Conservation (phyloP, 2,113 vertebrate genomes). For the Tenebrosternarchus preto region DNA sequence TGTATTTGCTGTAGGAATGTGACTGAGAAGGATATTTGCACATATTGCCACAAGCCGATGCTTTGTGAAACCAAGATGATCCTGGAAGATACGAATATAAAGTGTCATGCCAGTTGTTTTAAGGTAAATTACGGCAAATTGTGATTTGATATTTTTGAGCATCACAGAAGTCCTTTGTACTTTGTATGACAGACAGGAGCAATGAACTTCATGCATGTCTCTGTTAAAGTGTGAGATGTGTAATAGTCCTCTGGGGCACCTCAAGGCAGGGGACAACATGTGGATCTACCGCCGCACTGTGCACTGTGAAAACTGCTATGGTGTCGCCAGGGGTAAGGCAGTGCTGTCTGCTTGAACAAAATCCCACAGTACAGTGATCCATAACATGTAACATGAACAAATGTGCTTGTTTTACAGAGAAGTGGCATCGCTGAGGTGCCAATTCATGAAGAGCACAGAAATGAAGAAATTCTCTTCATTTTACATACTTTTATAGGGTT, state of each 20-base stretch:
- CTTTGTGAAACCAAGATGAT: constrained; percentile 88
- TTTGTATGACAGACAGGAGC: not conserved
- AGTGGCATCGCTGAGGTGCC: constrained; percentile 69
- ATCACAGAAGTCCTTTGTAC: not conserved
- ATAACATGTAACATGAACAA: not conserved
- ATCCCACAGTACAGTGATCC: not conserved
- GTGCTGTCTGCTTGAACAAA: not conserved
- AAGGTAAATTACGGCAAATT: constrained; percentile 73
- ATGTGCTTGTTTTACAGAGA: constrained; percentile 61
- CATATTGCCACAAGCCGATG: constrained; percentile 86
- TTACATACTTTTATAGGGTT: not conserved
- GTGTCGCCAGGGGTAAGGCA: constrained; percentile 83
- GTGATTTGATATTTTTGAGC: not conserved
- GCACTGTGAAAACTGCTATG: constrained; percentile 91
- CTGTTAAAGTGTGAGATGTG: constrained; percentile 86
- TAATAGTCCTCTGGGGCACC: constrained; percentile 77
- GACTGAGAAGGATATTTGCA: constrained; percentile 89
- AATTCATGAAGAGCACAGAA: not conserved
- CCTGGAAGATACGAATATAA: constrained; percentile 89
- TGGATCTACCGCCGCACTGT: constrained; percentile 90
- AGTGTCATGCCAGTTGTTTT: constrained; percentile 92
- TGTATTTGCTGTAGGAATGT: constrained; percentile 71
- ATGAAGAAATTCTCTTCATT: not conserved
- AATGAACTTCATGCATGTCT: constrained; percentile 19
- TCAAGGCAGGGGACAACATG: constrained; percentile 92